Conservation (phyloP, 2,888 invertebrate genomes). For the Hypercompe scribonia region DNA sequence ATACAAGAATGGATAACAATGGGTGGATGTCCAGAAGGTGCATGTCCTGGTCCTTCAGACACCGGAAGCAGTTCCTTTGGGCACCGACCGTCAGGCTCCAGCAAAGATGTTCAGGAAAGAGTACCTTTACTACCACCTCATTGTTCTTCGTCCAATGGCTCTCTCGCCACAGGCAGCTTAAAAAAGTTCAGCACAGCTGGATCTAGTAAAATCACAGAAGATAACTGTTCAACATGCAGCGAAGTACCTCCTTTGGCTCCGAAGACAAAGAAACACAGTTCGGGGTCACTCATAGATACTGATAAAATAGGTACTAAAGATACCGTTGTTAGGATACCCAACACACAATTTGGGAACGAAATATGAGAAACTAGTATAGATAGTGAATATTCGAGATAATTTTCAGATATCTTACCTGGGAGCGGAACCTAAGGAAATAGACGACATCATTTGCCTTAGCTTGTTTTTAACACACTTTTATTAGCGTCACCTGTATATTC, state of each 20-base stretch:
- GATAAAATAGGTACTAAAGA: conserved; percentile 78
- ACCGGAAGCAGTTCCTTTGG: conserved; percentile 69
- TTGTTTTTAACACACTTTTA: too few species aligned
- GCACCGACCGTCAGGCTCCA: conserved; percentile 68
- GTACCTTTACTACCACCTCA: conserved; percentile 79
- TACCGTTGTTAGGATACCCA: conserved; percentile 80
- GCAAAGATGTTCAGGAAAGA: conserved; percentile 75
- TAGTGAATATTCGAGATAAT: conserved; percentile 47
- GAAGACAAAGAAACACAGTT: conserved; percentile 79
- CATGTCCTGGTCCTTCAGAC: conserved; percentile 62
- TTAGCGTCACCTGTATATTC: too few species aligned
- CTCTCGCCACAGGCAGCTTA: conserved; percentile 77
- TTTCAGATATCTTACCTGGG: conserved; percentile 7
- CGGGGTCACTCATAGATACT: conserved; percentile 79
- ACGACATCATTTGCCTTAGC: not conserved
- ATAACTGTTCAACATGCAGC: conserved; percentile 77
- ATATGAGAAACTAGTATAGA: conserved; percentile 60
- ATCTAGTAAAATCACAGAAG: conserved; percentile 71
- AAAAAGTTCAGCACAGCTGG: conserved; percentile 76
- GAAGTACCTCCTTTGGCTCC: conserved; percentile 79
- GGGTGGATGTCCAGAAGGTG: conserved; percentile 74
- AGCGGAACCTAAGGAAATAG: not conserved
- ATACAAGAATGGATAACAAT: conserved; percentile 77
- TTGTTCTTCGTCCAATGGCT: conserved; percentile 81
- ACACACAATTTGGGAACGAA: conserved; percentile 77